A percentile compares a stretch with the other conserved stretches of the same genome.
Conservation (phyloP, 2,888 invertebrate genomes). For the Epinotia ramella region DNA sequence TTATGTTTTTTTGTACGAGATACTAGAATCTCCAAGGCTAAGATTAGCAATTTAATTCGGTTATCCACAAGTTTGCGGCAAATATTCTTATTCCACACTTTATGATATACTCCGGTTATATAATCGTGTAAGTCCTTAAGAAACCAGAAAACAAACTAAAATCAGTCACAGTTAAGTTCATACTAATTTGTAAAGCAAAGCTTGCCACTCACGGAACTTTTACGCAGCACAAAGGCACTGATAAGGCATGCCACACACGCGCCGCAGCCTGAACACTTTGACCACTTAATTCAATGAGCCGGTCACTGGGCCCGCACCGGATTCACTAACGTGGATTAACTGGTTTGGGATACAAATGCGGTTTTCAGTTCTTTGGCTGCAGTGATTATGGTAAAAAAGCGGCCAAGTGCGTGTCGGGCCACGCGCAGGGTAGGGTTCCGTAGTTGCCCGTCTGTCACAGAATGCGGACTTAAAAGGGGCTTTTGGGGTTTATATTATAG, state of each 20-base stretch:
- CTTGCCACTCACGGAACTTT: constrained; percentile 17
- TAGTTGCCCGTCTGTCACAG: too few relatives aligned
- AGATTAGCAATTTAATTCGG: too few relatives aligned
- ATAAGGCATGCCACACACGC: constrained; percentile 65
- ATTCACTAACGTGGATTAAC: constrained; percentile 31
- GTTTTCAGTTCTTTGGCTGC: constrained; percentile 8
- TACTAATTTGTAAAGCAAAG: constrained; percentile 26
- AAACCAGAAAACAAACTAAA: background rate
- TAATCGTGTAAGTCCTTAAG: too few relatives aligned
- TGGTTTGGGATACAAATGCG: constrained; percentile 23
- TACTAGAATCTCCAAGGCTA: too few relatives aligned
- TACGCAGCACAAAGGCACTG: constrained; percentile 25
- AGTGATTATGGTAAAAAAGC: background rate
- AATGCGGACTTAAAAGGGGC: too few relatives aligned
- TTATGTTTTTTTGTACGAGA: background rate
- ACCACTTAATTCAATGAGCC: constrained; percentile 72
- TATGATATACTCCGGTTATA: too few relatives aligned
- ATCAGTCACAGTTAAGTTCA: constrained; percentile 11
- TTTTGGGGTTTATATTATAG: too few relatives aligned
- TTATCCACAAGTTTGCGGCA: too few relatives aligned
- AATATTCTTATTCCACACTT: too few relatives aligned
- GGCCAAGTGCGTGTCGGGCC: too few relatives aligned
- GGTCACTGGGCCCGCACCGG: constrained; percentile 11
- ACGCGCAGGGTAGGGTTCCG: too few relatives aligned
- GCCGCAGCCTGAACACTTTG: constrained; percentile 62